phyloP scores from a whole-genome alignment of 1,140 invertebrate genomes.

The Aradophagus sp. region DNA sequence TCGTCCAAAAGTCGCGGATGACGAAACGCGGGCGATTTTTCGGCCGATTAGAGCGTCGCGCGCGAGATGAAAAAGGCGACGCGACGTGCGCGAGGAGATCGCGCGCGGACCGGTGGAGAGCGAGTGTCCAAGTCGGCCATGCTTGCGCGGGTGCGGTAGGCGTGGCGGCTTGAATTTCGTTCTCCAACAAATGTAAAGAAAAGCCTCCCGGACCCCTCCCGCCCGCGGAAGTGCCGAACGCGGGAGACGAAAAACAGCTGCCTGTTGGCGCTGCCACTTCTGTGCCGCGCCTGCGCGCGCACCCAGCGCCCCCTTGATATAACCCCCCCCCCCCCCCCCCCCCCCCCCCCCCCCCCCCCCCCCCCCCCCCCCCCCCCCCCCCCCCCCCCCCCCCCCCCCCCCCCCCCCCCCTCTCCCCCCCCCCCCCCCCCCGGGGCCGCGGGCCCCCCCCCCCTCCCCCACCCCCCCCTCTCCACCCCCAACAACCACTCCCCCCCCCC shows the following conservation, averaged over 20 bases:
- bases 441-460: too few species aligned
- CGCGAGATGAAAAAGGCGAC: too few species aligned
- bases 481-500: too few species aligned
- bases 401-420: too few species aligned
- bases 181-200: constrained; percentile 69
- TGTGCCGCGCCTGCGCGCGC: constrained; percentile 20
- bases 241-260: constrained; percentile 55
- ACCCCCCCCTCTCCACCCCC: too few species aligned
- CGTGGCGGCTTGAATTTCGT: constrained; percentile 65
- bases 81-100: too few species aligned
- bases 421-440: too few species aligned
- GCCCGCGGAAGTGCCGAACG: constrained; percentile 54
- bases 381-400: too few species aligned
- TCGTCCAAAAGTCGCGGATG: too few species aligned
- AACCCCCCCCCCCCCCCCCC: too few species aligned
- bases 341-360: too few species aligned
- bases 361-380: too few species aligned
- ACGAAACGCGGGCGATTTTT: constrained; percentile 35
- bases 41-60: constrained; percentile 32
- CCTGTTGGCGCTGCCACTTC: constrained; percentile 64
- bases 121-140: constrained; percentile 68
- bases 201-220: constrained; percentile 61
- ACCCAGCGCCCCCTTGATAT: neutral
- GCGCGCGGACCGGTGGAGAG: constrained; percentile 52
- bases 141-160: constrained; percentile 73